Percentiles rank a stretch among this genome's conserved stretches.
Evolutionary conservation across 2,888 invertebrate genomes (phyloP).

Genomic region (Philereme vetulata): DNA sequence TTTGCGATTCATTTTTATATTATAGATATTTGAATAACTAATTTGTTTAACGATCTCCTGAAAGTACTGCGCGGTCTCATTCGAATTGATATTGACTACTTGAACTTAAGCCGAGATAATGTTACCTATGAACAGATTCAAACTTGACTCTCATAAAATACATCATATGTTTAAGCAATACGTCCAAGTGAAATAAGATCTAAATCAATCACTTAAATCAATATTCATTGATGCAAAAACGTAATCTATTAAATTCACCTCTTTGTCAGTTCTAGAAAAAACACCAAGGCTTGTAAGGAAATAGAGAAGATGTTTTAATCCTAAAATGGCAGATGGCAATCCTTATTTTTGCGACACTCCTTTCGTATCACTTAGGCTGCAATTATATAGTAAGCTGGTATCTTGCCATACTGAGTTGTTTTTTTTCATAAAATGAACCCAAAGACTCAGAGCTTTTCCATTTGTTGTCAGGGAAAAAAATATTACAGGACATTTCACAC

Average conservation of each 20-base stretch:
- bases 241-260: constrained; percentile 19
- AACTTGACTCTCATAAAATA: neutral
- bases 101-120: neutral
- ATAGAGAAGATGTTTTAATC: constrained; percentile 38
- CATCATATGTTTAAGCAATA: neutral
- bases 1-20: no score
- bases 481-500: no score
- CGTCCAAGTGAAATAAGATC: neutral
- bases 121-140: neutral
- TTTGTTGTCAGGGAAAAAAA: no score
- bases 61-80: no score
- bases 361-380: constrained; percentile 35
- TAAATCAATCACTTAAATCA: constrained; percentile 16
- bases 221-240: constrained; percentile 31
- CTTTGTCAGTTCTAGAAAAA: constrained; percentile 23
- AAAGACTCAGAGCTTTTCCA: no score
- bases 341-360: constrained; percentile 34
- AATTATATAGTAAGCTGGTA: constrained; percentile 6
- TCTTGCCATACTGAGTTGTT: neutral
- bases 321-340: constrained; percentile 32
- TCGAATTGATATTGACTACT: no score
- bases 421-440: no score
- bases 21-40: no score
- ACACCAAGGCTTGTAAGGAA: constrained; percentile 36
- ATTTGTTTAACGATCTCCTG: no score